Evolutionary conservation across 2,888 invertebrate genomes (phyloP).

Genomic region (Chymomyza procnemis): DNA sequence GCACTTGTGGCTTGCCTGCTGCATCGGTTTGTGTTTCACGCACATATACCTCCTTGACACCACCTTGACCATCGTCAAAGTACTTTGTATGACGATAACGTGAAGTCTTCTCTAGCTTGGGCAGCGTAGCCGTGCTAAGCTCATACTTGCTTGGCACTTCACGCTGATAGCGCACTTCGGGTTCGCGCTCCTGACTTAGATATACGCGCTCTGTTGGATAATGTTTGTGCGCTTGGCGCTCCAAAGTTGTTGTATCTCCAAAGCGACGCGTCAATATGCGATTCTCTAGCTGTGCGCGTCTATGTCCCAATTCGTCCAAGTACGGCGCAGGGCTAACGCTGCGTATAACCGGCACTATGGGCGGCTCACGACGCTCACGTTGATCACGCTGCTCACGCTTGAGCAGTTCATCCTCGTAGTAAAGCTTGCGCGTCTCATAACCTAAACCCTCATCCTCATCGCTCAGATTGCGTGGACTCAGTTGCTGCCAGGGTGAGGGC

Average conservation of each 20-base stretch:
- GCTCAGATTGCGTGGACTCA: slow-evolving; percentile 79
- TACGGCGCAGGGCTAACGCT: slow-evolving; percentile 80
- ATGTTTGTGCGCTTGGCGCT: slow-evolving; percentile 77
- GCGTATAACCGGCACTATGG: slow-evolving; percentile 82
- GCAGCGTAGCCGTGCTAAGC: slow-evolving; percentile 38
- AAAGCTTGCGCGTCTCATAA: slow-evolving; percentile 81
- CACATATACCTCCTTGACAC: slow-evolving; percentile 79
- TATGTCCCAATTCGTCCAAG: slow-evolving; percentile 82
- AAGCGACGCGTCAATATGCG: slow-evolving; percentile 83
- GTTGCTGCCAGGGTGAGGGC: slow-evolving; percentile 76
- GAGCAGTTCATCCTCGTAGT: slow-evolving; percentile 77
- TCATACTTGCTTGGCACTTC: slow-evolving; percentile 73
- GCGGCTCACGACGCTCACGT: slow-evolving; percentile 79
- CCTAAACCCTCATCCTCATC: slow-evolving; percentile 91
- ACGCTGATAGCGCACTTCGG: slow-evolving; percentile 68
- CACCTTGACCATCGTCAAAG: slow-evolving; percentile 79
- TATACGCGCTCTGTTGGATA: slow-evolving; percentile 41
- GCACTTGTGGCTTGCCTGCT: slow-evolving; percentile 76
- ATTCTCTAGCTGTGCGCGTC: slow-evolving; percentile 87
- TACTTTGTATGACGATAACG: slow-evolving; percentile 76
- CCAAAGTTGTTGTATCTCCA: slow-evolving; percentile 72
- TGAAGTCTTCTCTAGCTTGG: slow-evolving; percentile 70
- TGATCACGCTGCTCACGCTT: slow-evolving; percentile 32
- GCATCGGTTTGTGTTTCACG: slow-evolving; percentile 78
- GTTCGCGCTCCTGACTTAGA: slow-evolving; percentile 63